phyloP scores from a whole-genome alignment of 2,113 vertebrate genomes.

The Zapus hudsonius region DNA sequence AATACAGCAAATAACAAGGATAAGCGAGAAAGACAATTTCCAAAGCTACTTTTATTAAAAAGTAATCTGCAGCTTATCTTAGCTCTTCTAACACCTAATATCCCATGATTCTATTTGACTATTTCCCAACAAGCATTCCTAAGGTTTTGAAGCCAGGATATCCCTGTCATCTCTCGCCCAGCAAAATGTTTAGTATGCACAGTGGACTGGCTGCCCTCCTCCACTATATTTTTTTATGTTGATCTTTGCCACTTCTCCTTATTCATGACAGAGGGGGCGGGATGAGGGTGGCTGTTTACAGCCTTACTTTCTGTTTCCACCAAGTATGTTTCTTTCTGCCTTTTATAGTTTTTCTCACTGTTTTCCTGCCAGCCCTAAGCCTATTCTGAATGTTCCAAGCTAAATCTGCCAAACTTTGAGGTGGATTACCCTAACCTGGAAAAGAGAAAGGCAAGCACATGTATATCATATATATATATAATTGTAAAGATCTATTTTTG shows the following conservation, averaged over 20 bases:
- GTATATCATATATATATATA: background rate
- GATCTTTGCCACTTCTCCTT: too few species aligned
- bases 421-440: background rate
- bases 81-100: slow-evolving; percentile 47
- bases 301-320: background rate
- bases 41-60: slow-evolving; percentile 81
- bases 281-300: too few species aligned
- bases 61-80: slow-evolving; percentile 73
- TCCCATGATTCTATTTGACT: slow-evolving; percentile 57
- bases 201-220: rapidly evolving
- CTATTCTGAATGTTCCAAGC: background rate
- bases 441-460: background rate
- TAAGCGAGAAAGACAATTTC: slow-evolving; percentile 63
- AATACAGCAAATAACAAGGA: slow-evolving; percentile 61
- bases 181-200: background rate
- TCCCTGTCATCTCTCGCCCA: background rate
- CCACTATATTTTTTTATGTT: background rate
- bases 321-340: background rate
- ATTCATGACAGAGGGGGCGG: too few species aligned
- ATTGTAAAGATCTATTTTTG: background rate
- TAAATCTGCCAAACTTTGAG: background rate
- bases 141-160: slow-evolving; percentile 4
- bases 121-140: slow-evolving; percentile 17
- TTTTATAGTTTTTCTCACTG: background rate
- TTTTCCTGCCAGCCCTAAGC: background rate